These are phyloP conservation scores for Lepidurus couesii DNA, from an alignment of 1,140 invertebrate species.

Conservation along the genomic window DNA sequence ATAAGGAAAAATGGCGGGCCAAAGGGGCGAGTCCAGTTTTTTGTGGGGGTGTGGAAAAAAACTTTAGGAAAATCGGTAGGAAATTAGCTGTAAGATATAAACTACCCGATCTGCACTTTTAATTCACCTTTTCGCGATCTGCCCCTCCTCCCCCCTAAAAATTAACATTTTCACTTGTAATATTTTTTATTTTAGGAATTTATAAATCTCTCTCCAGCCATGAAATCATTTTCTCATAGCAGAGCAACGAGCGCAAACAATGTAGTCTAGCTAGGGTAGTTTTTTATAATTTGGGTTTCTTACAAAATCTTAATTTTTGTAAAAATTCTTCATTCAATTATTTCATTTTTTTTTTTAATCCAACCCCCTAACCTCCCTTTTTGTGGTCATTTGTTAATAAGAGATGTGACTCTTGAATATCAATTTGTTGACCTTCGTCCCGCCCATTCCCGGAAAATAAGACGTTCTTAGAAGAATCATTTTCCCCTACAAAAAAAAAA, in stretches of 20 bases:
- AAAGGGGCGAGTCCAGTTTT: background rate
- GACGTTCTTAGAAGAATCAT: background rate
- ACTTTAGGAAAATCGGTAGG: background rate
- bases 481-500: background rate
- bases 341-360: background rate
- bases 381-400: background rate
- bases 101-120: background rate
- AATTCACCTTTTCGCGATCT: background rate
- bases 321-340: background rate
- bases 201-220: conserved; percentile 10
- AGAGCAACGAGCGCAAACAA: conserved; percentile 7
- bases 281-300: background rate
- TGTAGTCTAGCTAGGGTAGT: background rate
- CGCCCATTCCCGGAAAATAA: background rate
- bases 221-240: conserved; percentile 16
- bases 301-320: background rate
- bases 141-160: background rate
- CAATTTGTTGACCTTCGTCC: background rate
- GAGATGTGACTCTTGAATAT: background rate
- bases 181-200: background rate
- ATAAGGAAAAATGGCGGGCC: background rate
- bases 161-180: background rate
- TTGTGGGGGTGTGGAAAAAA: background rate
- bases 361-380: background rate
- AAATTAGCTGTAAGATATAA: background rate